A percentile compares a stretch with the other conserved stretches of the same genome.
phyloP scores from a whole-genome alignment of 2,113 vertebrate species.

The Rattus rattus region DNA sequence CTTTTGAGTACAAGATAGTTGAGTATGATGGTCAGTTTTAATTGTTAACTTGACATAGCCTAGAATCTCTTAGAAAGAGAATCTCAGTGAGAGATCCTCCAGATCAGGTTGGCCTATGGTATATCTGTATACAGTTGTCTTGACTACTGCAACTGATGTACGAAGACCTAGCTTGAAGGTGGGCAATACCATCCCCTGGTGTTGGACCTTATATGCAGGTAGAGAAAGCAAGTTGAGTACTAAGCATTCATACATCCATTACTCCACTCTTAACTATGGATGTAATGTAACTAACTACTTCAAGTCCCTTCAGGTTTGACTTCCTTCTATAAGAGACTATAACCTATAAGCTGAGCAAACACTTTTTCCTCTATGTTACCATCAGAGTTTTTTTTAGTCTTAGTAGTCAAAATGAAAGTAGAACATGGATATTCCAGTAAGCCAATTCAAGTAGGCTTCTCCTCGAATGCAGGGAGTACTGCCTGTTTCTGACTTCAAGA shows the following conservation, averaged over 20 bases:
- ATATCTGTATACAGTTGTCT: not conserved
- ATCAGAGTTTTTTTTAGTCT: not conserved
- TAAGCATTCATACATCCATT: not conserved
- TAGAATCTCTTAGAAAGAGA: not conserved
- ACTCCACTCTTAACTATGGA: too few relatives aligned
- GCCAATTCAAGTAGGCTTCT: not conserved
- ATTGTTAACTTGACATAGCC: not conserved
- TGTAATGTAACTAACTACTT: not conserved
- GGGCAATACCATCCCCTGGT: not conserved
- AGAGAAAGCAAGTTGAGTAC: not conserved
- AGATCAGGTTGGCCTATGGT: not conserved
- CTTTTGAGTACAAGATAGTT: not conserved
- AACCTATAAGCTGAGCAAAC: too few relatives aligned
- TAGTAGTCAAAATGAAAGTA: not conserved
- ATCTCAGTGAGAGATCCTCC: not conserved
- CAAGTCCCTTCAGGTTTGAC: not conserved
- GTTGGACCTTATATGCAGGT: rapidly evolving
- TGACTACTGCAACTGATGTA: not conserved
- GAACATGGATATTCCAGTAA: not conserved
- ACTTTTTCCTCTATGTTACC: not conserved
- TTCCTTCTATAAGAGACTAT: not conserved
- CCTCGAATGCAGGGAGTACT: rapidly evolving
- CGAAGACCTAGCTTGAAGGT: not conserved
- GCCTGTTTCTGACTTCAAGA: not conserved
- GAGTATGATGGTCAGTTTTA: not conserved